phyloP scores from a whole-genome alignment of 2,888 invertebrate species.

The Rhogogaster chlorosoma region DNA sequence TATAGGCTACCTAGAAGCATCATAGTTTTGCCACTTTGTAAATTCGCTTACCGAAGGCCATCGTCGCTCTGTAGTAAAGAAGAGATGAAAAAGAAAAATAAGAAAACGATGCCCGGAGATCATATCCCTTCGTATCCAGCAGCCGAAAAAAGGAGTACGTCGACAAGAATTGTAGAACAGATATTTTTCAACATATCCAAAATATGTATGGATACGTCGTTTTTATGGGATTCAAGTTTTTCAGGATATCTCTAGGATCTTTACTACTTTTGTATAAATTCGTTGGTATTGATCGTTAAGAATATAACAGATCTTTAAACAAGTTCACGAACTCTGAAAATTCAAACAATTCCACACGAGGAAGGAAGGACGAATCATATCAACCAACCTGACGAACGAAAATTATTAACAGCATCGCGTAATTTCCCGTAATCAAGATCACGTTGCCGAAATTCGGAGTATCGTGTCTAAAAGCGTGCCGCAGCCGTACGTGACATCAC shows the following conservation, averaged over 20 bases:
- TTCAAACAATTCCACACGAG: neutral
- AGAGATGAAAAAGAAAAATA: neutral
- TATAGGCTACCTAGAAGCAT: neutral
- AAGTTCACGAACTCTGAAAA: neutral
- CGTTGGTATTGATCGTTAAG: neutral
- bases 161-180: neutral
- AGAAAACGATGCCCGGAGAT: neutral
- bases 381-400: neutral
- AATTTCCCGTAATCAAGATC: neutral
- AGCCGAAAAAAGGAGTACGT: neutral
- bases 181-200: neutral
- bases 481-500: conserved; percentile 4
- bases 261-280: neutral
- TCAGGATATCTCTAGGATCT: neutral
- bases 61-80: neutral
- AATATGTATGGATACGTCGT: neutral
- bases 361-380: neutral
- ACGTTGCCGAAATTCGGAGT: neutral
- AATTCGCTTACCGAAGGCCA: neutral
- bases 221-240: neutral
- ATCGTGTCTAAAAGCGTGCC: neutral
- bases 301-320: neutral
- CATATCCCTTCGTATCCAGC: neutral
- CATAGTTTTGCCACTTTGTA: neutral
- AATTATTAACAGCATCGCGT: neutral